Conservation (phyloP, 2,888 invertebrate species). For the Ennomos quercinarius region DNA sequence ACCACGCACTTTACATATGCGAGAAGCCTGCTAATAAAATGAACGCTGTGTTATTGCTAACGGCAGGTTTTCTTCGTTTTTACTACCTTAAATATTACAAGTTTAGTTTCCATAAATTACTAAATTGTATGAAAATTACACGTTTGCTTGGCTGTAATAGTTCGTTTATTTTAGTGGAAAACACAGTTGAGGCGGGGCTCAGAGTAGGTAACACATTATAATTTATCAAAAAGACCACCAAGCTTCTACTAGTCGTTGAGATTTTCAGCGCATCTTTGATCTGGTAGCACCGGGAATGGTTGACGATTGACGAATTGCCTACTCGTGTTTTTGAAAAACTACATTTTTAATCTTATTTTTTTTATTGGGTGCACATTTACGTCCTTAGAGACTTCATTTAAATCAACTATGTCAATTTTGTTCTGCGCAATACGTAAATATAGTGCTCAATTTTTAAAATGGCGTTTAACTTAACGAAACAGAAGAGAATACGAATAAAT, state of each 20-base stretch:
- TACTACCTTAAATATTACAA: constrained; percentile 33
- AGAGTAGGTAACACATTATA: not conserved
- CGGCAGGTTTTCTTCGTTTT: constrained; percentile 32
- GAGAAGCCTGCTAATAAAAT: constrained; percentile 25
- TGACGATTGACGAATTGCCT: constrained; percentile 22
- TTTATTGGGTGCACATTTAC: no score
- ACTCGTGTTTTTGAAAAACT: not conserved
- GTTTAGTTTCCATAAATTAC: constrained; percentile 37
- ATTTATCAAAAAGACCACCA: constrained; percentile 17
- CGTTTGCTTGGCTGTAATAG: constrained; percentile 14
- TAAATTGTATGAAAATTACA: constrained; percentile 40
- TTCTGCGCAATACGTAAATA: no score
- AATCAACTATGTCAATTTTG: no score
- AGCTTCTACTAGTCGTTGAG: constrained; percentile 11
- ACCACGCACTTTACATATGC: constrained; percentile 33
- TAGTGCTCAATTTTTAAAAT: no score
- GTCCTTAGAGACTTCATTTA: no score
- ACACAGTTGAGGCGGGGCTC: not conserved
- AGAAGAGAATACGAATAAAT: no score
- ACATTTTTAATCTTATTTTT: no score
- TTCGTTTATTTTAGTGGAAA: constrained; percentile 2
- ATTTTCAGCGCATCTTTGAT: constrained; percentile 24
- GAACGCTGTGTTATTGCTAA: constrained; percentile 38
- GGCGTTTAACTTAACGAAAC: no score
- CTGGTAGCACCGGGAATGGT: constrained; percentile 6